These are phyloP conservation scores for Acanthacorydalis orientalis DNA, from an alignment of 2,888 invertebrate genomes.

Conservation along the genomic window DNA sequence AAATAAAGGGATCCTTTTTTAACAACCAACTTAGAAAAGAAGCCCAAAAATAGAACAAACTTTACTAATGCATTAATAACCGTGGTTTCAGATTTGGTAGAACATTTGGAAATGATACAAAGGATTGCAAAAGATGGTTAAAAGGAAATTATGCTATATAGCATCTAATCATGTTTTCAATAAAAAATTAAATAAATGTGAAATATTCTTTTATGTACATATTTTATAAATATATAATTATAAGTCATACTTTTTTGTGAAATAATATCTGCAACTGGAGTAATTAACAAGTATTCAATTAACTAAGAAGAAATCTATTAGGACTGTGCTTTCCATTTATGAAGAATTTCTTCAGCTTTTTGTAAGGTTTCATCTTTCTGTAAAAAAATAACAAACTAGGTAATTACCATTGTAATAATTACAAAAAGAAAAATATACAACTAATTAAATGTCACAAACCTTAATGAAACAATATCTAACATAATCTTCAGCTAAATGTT, in stretches of 20 bases:
- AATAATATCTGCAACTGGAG: constrained; percentile 1
- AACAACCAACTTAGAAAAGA: too few relatives aligned
- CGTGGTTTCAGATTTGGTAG: constrained; percentile 43
- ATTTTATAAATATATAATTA: neutral
- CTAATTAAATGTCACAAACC: constrained; percentile 26
- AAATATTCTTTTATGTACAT: neutral
- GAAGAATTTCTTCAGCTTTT: constrained; percentile 45
- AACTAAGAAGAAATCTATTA: neutral
- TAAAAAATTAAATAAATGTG: neutral
- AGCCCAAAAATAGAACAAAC: too few relatives aligned
- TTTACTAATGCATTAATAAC: too few relatives aligned
- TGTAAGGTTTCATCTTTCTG: constrained; percentile 59
- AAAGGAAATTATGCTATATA: constrained; percentile 38
- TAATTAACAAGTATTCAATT: neutral
- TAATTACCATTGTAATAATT: constrained; percentile 2
- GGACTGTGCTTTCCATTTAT: constrained; percentile 32
- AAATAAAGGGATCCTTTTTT: too few relatives aligned
- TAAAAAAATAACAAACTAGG: constrained; percentile 17
- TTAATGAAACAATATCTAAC: constrained; percentile 92
- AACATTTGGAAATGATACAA: constrained; percentile 56
- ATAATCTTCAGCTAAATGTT: constrained; percentile 64
- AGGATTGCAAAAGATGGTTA: constrained; percentile 57
- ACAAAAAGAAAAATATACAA: constrained; percentile 6
- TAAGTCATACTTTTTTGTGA: constrained; percentile 6
- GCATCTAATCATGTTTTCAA: constrained; percentile 1